These are phyloP conservation scores for Pomacea maculata DNA, from an alignment of 1,140 invertebrate species.

Conservation along the genomic window DNA sequence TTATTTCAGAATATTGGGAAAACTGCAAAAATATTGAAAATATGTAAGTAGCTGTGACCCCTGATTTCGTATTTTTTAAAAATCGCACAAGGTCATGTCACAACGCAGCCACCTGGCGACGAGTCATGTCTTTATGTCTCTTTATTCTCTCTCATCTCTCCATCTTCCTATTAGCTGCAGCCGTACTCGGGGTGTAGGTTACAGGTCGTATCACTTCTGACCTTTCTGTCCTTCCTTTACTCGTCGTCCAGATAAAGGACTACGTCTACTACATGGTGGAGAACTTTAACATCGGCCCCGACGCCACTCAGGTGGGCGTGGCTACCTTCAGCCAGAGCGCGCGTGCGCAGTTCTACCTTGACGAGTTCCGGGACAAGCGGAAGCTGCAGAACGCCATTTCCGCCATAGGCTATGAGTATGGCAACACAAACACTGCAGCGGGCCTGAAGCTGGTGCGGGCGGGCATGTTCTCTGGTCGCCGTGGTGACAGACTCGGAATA, in stretches of 20 bases:
- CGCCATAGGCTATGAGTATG: conserved; percentile 51
- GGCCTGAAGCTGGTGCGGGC: conserved; percentile 48
- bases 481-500: conserved; percentile 46
- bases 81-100: too few relatives aligned
- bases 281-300: conserved; percentile 48
- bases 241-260: conserved; percentile 37
- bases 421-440: conserved; percentile 55
- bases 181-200: too few relatives aligned
- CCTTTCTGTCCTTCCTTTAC: not conserved
- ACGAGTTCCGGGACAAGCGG: conserved; percentile 42
- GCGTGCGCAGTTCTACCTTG: conserved; percentile 51
- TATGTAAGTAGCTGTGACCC: too few relatives aligned
- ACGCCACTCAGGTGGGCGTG: conserved; percentile 45
- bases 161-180: too few relatives aligned
- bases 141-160: too few relatives aligned
- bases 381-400: conserved; percentile 48
- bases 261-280: conserved; percentile 48
- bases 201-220: too few relatives aligned
- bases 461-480: conserved; percentile 35
- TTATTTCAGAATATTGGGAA: too few relatives aligned
- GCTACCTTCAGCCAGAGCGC: conserved; percentile 48
- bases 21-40: too few relatives aligned
- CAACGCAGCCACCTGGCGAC: too few relatives aligned
- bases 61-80: too few relatives aligned
- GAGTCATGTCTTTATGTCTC: too few relatives aligned